Evolutionary conservation across 2,888 invertebrate species (phyloP).

Genomic region (Bugulina stolonifera): DNA sequence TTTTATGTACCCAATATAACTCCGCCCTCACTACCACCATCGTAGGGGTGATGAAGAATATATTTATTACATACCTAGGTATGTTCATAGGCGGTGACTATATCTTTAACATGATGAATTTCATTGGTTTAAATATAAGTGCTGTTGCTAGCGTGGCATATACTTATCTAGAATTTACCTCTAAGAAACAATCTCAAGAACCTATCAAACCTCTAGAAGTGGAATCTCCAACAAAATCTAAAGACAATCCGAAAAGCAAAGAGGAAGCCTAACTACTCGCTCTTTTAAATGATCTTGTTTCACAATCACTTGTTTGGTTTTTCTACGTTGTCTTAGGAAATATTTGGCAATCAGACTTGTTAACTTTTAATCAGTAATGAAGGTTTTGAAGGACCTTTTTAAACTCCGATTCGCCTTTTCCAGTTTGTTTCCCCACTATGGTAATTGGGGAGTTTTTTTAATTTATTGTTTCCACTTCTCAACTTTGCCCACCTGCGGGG

Average conservation of each 20-base stretch:
- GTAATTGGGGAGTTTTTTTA: no score
- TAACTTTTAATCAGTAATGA: no score
- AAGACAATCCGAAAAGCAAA: not conserved
- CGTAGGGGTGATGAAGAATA: constrained; percentile 95
- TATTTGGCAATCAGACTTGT: no score
- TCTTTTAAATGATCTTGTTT: no score
- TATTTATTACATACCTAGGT: constrained; percentile 91
- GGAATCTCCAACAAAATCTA: not conserved
- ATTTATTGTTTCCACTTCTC: no score
- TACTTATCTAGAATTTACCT: constrained; percentile 14
- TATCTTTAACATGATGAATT: constrained; percentile 86
- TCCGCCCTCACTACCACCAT: constrained; percentile 98
- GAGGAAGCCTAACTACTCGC: not conserved
- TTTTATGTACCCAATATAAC: constrained; percentile 90
- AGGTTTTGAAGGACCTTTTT: no score
- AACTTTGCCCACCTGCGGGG: no score
- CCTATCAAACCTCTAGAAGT: not conserved
- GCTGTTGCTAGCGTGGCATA: constrained; percentile 26
- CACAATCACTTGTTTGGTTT: no score
- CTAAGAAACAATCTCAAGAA: not conserved
- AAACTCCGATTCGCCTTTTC: no score
- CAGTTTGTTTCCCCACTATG: no score
- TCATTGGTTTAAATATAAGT: constrained; percentile 86
- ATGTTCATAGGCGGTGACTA: constrained; percentile 99
- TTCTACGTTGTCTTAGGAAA: no score